Percentiles rank a stretch among this genome's conserved stretches.
phyloP scores from a whole-genome alignment of 2,888 invertebrate species.

The Elysia crispata region DNA sequence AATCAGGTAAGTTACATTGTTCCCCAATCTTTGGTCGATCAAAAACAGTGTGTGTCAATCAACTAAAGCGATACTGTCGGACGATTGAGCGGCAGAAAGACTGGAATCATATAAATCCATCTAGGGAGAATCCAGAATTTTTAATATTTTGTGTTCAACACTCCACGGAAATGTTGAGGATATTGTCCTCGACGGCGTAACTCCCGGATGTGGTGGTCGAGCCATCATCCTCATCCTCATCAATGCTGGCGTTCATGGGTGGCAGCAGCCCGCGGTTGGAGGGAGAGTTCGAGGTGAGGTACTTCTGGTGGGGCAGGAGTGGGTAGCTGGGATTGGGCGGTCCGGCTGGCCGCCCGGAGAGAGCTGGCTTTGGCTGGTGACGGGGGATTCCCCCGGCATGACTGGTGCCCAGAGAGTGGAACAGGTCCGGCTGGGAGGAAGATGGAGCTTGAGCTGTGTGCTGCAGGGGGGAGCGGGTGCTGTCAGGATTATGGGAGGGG shows the following conservation, averaged over 20 bases:
- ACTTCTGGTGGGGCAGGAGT: not conserved
- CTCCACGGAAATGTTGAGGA: slow-evolving; percentile 12
- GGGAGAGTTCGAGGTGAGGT: not conserved
- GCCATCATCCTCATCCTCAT: slow-evolving; percentile 50
- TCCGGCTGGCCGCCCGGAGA: not conserved
- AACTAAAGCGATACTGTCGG: not conserved
- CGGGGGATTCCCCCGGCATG: not conserved
- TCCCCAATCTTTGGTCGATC: too few species aligned
- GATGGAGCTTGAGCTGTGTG: not conserved
- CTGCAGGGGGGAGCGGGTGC: not conserved
- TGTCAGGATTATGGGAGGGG: not conserved
- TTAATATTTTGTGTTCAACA: slow-evolving; percentile 9
- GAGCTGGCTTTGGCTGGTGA: slow-evolving; percentile 12
- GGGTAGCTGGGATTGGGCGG: not conserved
- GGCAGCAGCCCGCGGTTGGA: not conserved
- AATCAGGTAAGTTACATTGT: too few species aligned
- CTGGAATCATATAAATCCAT: too few species aligned
- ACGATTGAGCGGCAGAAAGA: too few species aligned
- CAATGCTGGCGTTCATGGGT: slow-evolving; percentile 46
- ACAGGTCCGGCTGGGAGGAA: not conserved
- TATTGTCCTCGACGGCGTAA: slow-evolving; percentile 53
- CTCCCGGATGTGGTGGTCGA: slow-evolving; percentile 55
- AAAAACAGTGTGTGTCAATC: too few species aligned
- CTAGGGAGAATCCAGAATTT: not conserved
- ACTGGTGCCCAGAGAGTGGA: not conserved